Percentiles rank a stretch among this genome's conserved stretches.
phyloP scores from a whole-genome alignment of 92 coral and sea anemone genomes.

The Bergia sp. region DNA sequence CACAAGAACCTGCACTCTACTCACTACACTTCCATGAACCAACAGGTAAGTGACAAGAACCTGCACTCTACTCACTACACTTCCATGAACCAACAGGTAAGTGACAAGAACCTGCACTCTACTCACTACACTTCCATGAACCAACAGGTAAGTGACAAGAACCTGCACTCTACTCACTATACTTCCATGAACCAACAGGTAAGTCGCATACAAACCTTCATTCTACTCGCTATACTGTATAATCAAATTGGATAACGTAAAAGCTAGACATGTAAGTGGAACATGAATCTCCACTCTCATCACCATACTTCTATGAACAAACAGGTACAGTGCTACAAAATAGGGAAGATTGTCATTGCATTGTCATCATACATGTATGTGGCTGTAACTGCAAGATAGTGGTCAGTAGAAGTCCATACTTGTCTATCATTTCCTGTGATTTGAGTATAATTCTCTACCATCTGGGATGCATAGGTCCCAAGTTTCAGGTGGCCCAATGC shows the following conservation, averaged over 20 bases:
- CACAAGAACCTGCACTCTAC: neutral
- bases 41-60: neutral
- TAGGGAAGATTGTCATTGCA: neutral
- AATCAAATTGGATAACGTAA: too few species aligned
- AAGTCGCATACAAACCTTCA: neutral
- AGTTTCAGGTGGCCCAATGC: too few species aligned
- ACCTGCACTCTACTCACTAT: slow-evolving; percentile 82
- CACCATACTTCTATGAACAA: neutral
- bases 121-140: slow-evolving; percentile 84
- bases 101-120: slow-evolving; percentile 38
- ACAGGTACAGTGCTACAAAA: neutral
- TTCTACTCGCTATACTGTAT: slow-evolving; percentile 17
- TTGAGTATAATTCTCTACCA: too few species aligned
- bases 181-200: slow-evolving; percentile 73
- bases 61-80: neutral
- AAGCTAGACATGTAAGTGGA: too few species aligned
- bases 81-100: neutral
- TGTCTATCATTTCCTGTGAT: too few species aligned
- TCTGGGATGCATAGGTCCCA: too few species aligned
- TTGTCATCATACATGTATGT: neutral
- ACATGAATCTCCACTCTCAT: neutral
- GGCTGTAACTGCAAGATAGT: neutral
- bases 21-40: neutral
- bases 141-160: slow-evolving; percentile 65
- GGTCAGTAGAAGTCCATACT: too few species aligned